Evolutionary conservation across 2,113 vertebrate species (phyloP), one percentile per base, ranked within the genome.

Genomic region (Todiramphus saurophagus): DNA sequence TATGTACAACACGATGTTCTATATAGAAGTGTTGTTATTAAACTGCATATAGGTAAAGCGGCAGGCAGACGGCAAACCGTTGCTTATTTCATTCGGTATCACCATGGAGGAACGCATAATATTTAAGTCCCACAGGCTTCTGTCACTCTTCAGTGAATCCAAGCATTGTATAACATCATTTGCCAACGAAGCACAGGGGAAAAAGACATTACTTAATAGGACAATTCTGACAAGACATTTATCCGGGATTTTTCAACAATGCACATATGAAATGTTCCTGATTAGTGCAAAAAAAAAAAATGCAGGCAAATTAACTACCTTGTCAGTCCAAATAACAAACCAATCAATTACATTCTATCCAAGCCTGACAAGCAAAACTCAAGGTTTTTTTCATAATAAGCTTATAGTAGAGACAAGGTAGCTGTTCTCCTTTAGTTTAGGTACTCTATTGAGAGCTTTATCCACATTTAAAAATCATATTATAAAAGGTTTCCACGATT

Each of bases 401-500:
- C 95, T 97, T 94, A 97, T 94, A 89, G 97, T 82, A 96, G 97
- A 96, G 97, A 97, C 94, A 98, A 98, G 95, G 97, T 94, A 98
- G 97, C 93, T 98, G 97, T 97, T 97, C 96, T 98, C 98, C 97
- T 98, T 98, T 98, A 98, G 83, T 98, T 97, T 98, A 97, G 95
- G 93, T 95, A 96, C 90, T 97, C 98, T 98, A 98, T 87, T 88
- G 97, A 97, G 97, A 97, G 97, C 97, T 97, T 98, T 97, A 98
- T 98, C 98, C 98, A 96, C 95, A 98, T 93, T 97, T 98, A 96
- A 96, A 98, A 98, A 98, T 97, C 97, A 95, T 97, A 97, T 92
- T 98, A 97, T 98, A 98, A 98, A 98, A 98, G 97, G 98, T 95
- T 98, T 98, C 98, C 98, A 95, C 96, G 98, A 98, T 95, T 98